Percentiles rank a stretch among this genome's conserved stretches.
These are phyloP conservation scores for Chloroclystis v-ata DNA, from an alignment of 2,888 invertebrate genomes.

Conservation along the genomic window DNA sequence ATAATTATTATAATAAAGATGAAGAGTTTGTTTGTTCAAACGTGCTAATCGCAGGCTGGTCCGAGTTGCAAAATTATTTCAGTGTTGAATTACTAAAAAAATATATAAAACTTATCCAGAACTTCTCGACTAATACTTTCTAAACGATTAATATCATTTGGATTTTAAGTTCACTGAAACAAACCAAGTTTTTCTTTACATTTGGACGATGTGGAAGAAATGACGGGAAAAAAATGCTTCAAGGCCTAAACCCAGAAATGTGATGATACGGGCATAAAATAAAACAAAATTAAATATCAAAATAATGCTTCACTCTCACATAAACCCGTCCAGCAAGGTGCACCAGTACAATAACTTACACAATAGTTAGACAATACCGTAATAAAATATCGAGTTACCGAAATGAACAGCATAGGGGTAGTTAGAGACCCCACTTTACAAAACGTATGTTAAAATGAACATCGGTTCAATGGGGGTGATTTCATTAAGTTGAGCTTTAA, in stretches of 20 bases:
- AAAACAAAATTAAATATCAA: not conserved
- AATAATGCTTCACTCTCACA: not conserved
- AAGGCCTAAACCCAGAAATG: too few relatives aligned
- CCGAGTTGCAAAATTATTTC: not conserved
- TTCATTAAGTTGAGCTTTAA: not conserved
- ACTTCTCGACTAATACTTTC: too few relatives aligned
- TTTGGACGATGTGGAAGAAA: too few relatives aligned
- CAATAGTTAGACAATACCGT: slow-evolving; percentile 75
- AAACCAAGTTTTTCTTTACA: too few relatives aligned
- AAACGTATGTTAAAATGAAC: slow-evolving; percentile 2
- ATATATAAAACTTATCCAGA: too few relatives aligned
- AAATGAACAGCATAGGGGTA: slow-evolving; percentile 55
- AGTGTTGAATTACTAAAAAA: too few relatives aligned
- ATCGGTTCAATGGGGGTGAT: not conserved
- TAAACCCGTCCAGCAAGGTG: slow-evolving; percentile 21
- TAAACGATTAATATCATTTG: too few relatives aligned
- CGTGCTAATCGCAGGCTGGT: not conserved
- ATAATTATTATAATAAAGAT: too few relatives aligned
- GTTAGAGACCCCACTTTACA: slow-evolving; percentile 12
- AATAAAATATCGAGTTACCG: slow-evolving; percentile 74
- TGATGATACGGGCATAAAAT: too few relatives aligned
- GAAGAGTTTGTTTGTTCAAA: too few relatives aligned
- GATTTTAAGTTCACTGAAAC: too few relatives aligned
- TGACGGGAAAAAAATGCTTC: too few relatives aligned
- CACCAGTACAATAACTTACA: slow-evolving; percentile 67